These are phyloP conservation scores for Diplogasteroides magnus DNA, from an alignment of 1,140 invertebrate species.

Conservation along the genomic window DNA sequence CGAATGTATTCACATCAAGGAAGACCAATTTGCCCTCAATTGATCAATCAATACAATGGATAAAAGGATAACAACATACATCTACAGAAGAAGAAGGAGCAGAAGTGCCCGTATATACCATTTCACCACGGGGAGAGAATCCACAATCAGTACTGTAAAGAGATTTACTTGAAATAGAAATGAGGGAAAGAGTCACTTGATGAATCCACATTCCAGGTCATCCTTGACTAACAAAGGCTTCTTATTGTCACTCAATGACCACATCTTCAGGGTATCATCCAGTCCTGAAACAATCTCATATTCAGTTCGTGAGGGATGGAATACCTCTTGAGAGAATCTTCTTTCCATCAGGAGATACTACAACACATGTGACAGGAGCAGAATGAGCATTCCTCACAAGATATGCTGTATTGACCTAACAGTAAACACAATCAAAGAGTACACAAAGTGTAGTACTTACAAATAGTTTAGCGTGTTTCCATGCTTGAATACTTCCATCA, in stretches of 20 bases:
- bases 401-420: slow-evolving; percentile 69
- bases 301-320: not conserved
- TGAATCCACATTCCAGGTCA: slow-evolving; percentile 75
- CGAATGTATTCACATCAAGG: slow-evolving; percentile 73
- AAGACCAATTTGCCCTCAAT: slow-evolving; percentile 72
- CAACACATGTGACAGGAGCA: slow-evolving; percentile 75
- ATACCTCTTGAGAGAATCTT: slow-evolving; percentile 68
- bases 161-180: not conserved
- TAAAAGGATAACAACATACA: not conserved
- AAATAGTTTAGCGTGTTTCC: slow-evolving; percentile 77
- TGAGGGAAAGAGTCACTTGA: too few species aligned
- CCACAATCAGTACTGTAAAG: slow-evolving; percentile 75
- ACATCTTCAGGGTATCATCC: slow-evolving; percentile 89
- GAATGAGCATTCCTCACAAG: slow-evolving; percentile 75
- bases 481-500: slow-evolving; percentile 94
- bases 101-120: slow-evolving; percentile 82
- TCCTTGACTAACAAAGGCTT: slow-evolving; percentile 67
- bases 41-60: slow-evolving; percentile 64
- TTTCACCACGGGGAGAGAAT: slow-evolving; percentile 85
- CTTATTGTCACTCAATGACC: slow-evolving; percentile 82
- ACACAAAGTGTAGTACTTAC: slow-evolving; percentile 55
- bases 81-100: slow-evolving; percentile 3
- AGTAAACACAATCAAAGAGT: slow-evolving; percentile 16
- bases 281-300: too few species aligned
- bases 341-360: slow-evolving; percentile 80